Base-by-base conservation (phyloP, 2,888 invertebrate species). In the Mesochorus sp. region DNA sequence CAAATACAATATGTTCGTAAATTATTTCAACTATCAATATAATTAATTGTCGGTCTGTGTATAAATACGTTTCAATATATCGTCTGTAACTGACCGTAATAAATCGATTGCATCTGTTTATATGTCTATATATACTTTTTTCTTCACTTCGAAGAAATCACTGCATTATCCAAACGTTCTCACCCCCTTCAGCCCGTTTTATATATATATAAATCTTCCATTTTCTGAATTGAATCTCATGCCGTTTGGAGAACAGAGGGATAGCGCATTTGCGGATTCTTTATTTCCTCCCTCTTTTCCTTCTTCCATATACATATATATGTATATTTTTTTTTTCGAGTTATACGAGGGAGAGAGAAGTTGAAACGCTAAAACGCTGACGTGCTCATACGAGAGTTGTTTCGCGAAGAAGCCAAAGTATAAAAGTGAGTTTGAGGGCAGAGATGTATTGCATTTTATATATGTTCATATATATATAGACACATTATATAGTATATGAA, bases 331-430 rank as follows among this genome's bases (percentile, higher is more conserved):
- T 26, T 21, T 42, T 55, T 28, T 21, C 39, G 17, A n/a, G 21
- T 5, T 47, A 61, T n/a, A n/a, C n/a, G n/a, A n/a, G n/a, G n/a
- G n/a, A 62, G 44, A 72, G 55, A 66, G 49, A 17, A 39, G 57
- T 61, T 24, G 24, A 28, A 34, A 42, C 39, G 34, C 31, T 28
- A 72, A 72, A 77, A 67, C 39, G 76, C 72, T 77, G 77, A 72
- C 67, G 62, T 61, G n/a, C 55, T 68, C 51, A 61, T 39, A 19
- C 57, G 51, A 67, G 72, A 67, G 61, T 72, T 64, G 72, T 61
- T 67, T 51, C 53, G 61, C 31, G 59, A 42, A 28, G 26, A 55
- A 55, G 47, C 37, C 31, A 67, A 34, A 47, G 47, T 53, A 28
- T n/a, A 39, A 57, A 61, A 51, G 66, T 49, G 31, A 39, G 31